Evolutionary conservation across 2,113 vertebrate species (phyloP).

Genomic region (Ochotona curzoniae): DNA sequence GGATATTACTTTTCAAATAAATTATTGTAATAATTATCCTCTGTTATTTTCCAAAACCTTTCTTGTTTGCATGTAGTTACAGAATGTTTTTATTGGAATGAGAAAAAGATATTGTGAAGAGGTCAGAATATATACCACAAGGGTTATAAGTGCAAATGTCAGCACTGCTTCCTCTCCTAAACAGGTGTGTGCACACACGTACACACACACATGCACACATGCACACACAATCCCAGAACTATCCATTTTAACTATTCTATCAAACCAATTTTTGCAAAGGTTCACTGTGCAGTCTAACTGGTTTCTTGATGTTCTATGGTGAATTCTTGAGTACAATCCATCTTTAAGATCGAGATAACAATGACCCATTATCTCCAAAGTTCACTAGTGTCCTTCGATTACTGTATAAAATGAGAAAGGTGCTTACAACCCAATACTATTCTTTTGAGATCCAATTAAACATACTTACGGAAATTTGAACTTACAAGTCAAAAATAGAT

Average conservation of each 20-base stretch:
- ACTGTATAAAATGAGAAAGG: background rate
- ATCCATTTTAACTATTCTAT: background rate
- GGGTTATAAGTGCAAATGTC: conserved; percentile 17
- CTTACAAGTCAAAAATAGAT: background rate
- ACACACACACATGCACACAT: too few species aligned
- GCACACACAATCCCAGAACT: background rate
- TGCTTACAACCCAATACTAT: background rate
- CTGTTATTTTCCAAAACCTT: background rate
- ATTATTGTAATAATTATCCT: background rate
- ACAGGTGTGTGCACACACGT: background rate
- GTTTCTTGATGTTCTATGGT: background rate
- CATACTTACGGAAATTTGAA: conserved; percentile 10
- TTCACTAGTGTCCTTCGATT: background rate
- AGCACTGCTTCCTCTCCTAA: background rate
- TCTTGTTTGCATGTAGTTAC: background rate
- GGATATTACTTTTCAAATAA: background rate
- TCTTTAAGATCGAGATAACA: background rate
- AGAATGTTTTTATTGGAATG: conserved; percentile 6
- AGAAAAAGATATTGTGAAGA: conserved; percentile 9
- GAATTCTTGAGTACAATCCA: background rate
- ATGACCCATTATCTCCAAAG: background rate
- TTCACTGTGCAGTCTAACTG: background rate
- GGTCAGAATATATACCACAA: background rate
- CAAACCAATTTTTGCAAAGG: conserved; percentile 15
- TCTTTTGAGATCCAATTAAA: background rate